Base-by-base conservation (phyloP, 2,888 invertebrate genomes). In the Acleris cristana region DNA sequence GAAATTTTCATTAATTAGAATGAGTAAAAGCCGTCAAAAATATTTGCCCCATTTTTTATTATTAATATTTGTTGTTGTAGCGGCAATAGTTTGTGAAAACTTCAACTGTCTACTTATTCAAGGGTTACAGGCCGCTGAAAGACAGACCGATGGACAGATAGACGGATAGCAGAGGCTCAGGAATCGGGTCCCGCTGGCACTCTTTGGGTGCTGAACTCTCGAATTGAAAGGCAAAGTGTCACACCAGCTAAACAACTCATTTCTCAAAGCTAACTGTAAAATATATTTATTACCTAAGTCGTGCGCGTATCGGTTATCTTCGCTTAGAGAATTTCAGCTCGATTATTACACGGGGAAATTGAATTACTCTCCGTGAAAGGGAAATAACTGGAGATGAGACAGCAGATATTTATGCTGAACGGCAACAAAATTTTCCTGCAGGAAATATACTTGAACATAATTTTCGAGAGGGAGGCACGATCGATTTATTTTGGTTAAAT, bases 341-440 rank as follows among this genome's bases (percentile, higher is more conserved):
- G 45, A 57, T 51, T 53, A 58, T 65, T 65, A 56, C 51, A 45
- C 40, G n/a, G 30, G 56, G 55, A 65, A 65, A 65, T 56, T 51
- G 19, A 56, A 61, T 64, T 61, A 16, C 21, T 21, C 51, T 18
- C 65, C 18, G 48, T 18, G 1, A 52, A 53, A 45, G 26, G 12
- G 23, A 14, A 51, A 55, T 55, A 14, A 19, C 54, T 40, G 49
- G 18, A 14, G 59, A 30, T 45, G 16, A 19, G 48, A 49, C 51
- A 59, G 5, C 59, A 26, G 54, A 56, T 21, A 57, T 45, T 44
- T 26, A 49, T 59, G 23, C 18, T 16, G 19, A 44, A 26, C 23
- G 16, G n/a, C n/a, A 48, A 54, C 40, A 19, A 49, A 64, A 58
- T 64, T 56, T 21, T 34, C 26, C 7, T 40, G 14, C 40, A 40